Conservation (phyloP, 2,888 invertebrate genomes). For the Drosophila suboccidentalis region DNA sequence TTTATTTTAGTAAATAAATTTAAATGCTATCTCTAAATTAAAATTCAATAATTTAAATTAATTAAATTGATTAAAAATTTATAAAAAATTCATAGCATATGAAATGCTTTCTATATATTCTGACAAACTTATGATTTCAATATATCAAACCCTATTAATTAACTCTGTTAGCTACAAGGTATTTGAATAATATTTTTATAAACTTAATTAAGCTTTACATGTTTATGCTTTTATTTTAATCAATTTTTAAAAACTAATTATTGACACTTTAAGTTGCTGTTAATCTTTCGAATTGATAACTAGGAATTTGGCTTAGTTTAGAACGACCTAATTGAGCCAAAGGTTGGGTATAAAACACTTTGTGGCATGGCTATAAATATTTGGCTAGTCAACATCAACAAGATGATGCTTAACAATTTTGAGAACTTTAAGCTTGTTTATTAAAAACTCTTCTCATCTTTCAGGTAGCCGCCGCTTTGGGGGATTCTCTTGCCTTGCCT, state of each 20-base stretch:
- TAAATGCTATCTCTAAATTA: no score
- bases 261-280: not conserved
- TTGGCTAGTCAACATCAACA: constrained; percentile 26
- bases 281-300: not conserved
- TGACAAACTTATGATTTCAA: not conserved
- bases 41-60: no score
- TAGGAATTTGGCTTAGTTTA: not conserved
- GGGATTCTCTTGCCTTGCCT: constrained; percentile 1
- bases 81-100: no score
- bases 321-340: not conserved
- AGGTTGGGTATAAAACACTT: constrained; percentile 6
- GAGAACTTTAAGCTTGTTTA: constrained; percentile 40
- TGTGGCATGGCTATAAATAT: constrained; percentile 17
- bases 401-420: constrained; percentile 44
- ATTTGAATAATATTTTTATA: constrained; percentile 24
- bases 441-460: constrained; percentile 40
- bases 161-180: not conserved
- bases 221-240: constrained; percentile 23
- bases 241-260: constrained; percentile 25
- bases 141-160: not conserved
- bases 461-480: constrained; percentile 12
- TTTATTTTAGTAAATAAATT: no score
- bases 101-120: not conserved
- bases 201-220: constrained; percentile 34
- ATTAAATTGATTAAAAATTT: no score